phyloP scores from a whole-genome alignment of 2,888 invertebrate species.

The Andrena praecox region DNA sequence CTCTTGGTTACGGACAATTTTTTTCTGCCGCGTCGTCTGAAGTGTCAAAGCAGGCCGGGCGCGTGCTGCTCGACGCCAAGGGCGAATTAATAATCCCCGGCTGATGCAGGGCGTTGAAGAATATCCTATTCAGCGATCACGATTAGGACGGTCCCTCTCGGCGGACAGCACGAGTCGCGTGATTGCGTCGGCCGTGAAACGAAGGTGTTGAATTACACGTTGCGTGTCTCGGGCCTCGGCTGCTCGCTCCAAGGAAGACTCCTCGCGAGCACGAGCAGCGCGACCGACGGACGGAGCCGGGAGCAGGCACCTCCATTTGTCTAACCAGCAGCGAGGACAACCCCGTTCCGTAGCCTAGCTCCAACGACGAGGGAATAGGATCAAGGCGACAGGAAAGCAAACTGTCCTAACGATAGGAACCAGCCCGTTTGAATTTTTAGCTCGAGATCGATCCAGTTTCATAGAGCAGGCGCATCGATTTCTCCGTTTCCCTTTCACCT shows the following conservation, averaged over 20 bases:
- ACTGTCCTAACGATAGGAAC: neutral
- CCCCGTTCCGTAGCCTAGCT: neutral
- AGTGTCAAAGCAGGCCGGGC: slow-evolving; percentile 50
- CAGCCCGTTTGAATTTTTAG: neutral
- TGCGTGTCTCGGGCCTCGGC: slow-evolving; percentile 20
- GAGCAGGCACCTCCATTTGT: slow-evolving; percentile 5
- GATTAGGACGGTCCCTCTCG: slow-evolving; percentile 41
- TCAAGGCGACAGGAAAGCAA: neutral
- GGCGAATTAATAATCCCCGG: slow-evolving; percentile 53
- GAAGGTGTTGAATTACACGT: slow-evolving; percentile 40
- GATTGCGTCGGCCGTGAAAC: slow-evolving; percentile 50
- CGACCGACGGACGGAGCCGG: neutral
- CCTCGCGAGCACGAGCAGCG: slow-evolving; percentile 1
- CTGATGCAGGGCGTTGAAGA: slow-evolving; percentile 39
- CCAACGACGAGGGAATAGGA: neutral
- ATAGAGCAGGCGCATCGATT: neutral
- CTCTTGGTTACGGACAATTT: slow-evolving; percentile 47
- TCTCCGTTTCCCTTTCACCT: slow-evolving; percentile 40
- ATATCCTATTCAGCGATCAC: slow-evolving; percentile 47
- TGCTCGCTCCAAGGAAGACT: slow-evolving; percentile 9
- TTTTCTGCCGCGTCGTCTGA: slow-evolving; percentile 31
- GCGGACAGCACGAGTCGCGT: slow-evolving; percentile 29
- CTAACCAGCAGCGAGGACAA: neutral
- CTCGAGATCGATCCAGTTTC: neutral
- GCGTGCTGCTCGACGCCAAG: slow-evolving; percentile 41